Evolutionary conservation across 2,113 vertebrate species (phyloP), one percentile per base, ranked within the genome.

Genomic region (Onychostruthus taczanowskii): DNA sequence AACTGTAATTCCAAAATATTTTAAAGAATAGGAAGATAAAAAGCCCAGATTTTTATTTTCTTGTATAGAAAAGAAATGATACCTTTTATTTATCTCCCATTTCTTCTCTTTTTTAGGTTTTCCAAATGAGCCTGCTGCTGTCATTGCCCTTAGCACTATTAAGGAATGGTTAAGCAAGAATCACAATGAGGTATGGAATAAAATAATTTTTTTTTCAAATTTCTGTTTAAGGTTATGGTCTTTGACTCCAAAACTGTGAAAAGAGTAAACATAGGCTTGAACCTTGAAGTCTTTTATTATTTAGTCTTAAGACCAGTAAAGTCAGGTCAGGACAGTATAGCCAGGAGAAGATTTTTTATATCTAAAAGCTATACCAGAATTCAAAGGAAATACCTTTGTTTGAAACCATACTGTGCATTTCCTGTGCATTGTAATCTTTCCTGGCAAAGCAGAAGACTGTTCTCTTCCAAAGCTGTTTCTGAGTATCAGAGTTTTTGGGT

Each of bases 51-150:
- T 78, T 84, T 79, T 62, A 7, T 44, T 67, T 64, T 61, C 9
- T 53, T 62, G 4, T 27, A 19, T 43, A 9, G 43, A 10, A 69
- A 61, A 62, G 17, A 59, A 70, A 53, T 30, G 10, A 5, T 64
- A 11, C 8, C 26, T 68, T 55, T 59, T 73, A 37, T 85, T 70
- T 62, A 94, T 67, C 41, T 89, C 16, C 84, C 16, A 74, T 89
- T 90, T 97, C 31, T 87, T 96, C 43, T 96, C 46, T 92, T 63
- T 93, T 93, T 64, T 91, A 99, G 99, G 99, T 80, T 99, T 99
- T 94, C 99, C 99, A 75, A 99, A 99, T 50, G 99, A 99, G 84
- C 99, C 99, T 84, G 99, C 99, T 89, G 99, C 99, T 41, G 90
- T 97, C 72, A 99, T 99, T 85, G 99, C 99, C 90, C 98, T 99